A percentile compares a stretch with the other conserved stretches of the same genome.
Conservation (phyloP, 2,888 invertebrate genomes). For the Lasioglossum figueresi region DNA sequence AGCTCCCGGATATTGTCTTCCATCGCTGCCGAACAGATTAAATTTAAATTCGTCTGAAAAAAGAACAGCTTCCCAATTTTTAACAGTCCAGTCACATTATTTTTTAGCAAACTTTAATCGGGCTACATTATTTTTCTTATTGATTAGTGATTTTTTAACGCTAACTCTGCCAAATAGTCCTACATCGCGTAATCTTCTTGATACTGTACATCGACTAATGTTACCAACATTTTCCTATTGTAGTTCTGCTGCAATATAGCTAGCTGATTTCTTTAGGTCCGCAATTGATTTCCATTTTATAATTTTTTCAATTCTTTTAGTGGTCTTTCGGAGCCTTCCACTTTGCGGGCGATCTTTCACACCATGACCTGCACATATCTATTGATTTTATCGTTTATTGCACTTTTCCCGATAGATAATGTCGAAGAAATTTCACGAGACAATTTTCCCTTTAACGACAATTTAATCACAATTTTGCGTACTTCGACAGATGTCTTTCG, state of each 20-base stretch:
- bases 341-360: background rate
- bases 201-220: background rate
- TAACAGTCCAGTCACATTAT: background rate
- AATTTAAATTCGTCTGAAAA: slow-evolving; percentile 52
- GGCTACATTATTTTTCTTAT: background rate
- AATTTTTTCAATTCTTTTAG: slow-evolving; percentile 15
- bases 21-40: slow-evolving; percentile 50
- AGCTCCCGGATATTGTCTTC: slow-evolving; percentile 28
- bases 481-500: background rate
- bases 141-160: background rate
- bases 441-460: background rate
- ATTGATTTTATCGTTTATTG: background rate
- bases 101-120: background rate
- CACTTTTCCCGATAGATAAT: background rate
- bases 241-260: slow-evolving; percentile 32
- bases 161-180: background rate
- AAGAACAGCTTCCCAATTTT: slow-evolving; percentile 38
- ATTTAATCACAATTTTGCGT: background rate
- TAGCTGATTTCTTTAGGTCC: slow-evolving; percentile 18
- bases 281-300: slow-evolving; percentile 25
- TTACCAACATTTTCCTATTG: slow-evolving; percentile 42
- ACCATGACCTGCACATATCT: background rate
- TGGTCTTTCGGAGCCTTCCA: background rate
- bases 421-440: background rate
- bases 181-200: background rate